A percentile compares a stretch with the other conserved stretches of the same genome.
Evolutionary conservation across 2,888 invertebrate species (phyloP).

Genomic region (Mythimna loreyi): DNA sequence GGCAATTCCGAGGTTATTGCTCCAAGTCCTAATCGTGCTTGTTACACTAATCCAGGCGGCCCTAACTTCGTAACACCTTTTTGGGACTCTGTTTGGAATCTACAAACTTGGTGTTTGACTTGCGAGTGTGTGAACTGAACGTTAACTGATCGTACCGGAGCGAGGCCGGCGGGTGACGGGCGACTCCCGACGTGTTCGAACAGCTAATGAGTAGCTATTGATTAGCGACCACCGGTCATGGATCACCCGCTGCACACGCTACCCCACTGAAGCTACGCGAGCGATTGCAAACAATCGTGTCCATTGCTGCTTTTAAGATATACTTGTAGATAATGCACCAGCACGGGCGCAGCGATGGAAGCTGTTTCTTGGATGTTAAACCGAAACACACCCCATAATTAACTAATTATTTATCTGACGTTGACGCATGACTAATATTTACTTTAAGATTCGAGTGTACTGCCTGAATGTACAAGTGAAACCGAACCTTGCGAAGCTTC

Average conservation of each 20-base stretch:
- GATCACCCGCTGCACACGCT: not conserved
- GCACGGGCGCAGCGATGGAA: too few species aligned
- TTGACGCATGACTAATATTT: not conserved
- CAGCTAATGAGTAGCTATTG: conserved; percentile 30
- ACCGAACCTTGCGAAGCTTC: not conserved
- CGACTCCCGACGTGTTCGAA: conserved; percentile 9
- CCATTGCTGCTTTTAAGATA: not conserved
- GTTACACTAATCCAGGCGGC: not conserved
- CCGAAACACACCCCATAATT: not conserved
- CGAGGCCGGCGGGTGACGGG: not conserved
- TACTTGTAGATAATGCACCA: too few species aligned
- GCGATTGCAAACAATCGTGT: not conserved
- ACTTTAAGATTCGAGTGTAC: not conserved
- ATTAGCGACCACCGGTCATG: conserved; percentile 20
- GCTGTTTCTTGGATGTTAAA: not conserved
- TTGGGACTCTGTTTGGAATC: not conserved
- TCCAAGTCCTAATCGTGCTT: not conserved
- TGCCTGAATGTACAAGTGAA: not conserved
- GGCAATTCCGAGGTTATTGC: conserved; percentile 18
- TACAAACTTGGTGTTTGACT: not conserved
- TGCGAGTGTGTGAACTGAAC: not conserved
- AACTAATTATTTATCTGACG: too few species aligned
- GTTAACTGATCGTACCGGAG: not conserved
- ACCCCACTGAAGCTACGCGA: not conserved
- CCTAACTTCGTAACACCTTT: conserved; percentile 22